Conservation (phyloP, 2,797 vertebrate genomes). For the Siniperca scherzeri region DNA sequence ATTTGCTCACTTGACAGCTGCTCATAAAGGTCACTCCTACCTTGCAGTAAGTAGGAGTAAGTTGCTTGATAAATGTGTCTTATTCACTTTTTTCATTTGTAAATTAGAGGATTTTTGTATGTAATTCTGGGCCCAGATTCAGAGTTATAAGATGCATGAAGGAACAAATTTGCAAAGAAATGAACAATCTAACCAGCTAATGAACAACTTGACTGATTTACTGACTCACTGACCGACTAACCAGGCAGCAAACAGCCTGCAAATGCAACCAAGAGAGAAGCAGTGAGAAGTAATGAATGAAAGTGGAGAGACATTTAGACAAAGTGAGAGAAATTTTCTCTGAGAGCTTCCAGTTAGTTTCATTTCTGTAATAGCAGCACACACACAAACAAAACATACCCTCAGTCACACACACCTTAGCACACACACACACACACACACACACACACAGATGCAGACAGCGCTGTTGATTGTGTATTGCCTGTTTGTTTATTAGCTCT, state of each 20-base stretch:
- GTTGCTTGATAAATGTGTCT: not conserved
- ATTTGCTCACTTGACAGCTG: not conserved
- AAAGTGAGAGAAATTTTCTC: conserved; percentile 54
- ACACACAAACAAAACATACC: conserved; percentile 2
- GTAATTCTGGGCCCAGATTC: not conserved
- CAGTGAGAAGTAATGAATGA: conserved; percentile 52
- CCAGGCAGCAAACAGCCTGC: conserved; percentile 51
- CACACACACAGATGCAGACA: not conserved
- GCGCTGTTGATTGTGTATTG: conserved; percentile 68
- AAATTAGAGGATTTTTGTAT: not conserved
- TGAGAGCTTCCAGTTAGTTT: conserved; percentile 67
- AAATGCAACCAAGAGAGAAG: not conserved
- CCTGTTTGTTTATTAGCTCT: conserved; percentile 78
- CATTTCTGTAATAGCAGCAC: conserved; percentile 52
- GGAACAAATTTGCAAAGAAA: conserved; percentile 33
- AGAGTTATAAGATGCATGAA: not conserved
- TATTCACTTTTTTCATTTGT: not conserved
- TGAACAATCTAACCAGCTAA: conserved; percentile 42
- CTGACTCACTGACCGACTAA: conserved; percentile 46
- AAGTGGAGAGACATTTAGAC: conserved; percentile 64
- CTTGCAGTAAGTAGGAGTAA: not conserved
- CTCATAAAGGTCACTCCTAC: not conserved
- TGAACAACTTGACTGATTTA: conserved; percentile 56
- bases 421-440: not conserved
- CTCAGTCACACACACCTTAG: not conserved